phyloP scores from a whole-genome alignment of 2,797 vertebrate species.

The Agapornis canus region DNA sequence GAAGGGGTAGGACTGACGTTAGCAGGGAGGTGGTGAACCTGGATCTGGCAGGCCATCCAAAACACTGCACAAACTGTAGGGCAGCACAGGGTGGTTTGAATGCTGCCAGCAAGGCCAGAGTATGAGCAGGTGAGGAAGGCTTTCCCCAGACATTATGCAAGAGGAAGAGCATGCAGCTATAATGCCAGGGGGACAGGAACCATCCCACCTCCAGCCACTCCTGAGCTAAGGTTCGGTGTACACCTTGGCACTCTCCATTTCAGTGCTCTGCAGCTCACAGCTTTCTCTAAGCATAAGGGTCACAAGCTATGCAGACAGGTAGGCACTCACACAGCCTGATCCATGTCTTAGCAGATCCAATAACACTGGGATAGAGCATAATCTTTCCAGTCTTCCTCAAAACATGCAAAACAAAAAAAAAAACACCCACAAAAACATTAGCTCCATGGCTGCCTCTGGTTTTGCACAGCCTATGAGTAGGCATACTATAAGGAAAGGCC shows the following conservation, averaged over 20 bases:
- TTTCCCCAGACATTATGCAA: background rate
- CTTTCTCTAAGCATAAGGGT: background rate
- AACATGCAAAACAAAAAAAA: background rate
- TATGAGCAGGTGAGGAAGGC: accelerated
- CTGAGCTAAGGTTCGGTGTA: background rate
- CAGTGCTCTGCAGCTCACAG: background rate
- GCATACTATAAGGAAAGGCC: background rate
- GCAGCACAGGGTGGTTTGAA: background rate
- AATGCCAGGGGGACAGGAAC: background rate
- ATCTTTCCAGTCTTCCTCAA: background rate
- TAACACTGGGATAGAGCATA: background rate
- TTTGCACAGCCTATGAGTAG: background rate
- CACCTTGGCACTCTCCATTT: background rate
- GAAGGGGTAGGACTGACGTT: accelerated
- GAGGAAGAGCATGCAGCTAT: accelerated
- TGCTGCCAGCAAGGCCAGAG: background rate
- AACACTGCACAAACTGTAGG: background rate
- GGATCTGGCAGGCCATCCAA: background rate
- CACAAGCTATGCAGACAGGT: accelerated
- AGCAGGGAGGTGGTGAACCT: background rate
- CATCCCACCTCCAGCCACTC: background rate
- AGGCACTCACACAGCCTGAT: background rate
- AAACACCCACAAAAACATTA: background rate
- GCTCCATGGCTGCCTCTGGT: background rate
- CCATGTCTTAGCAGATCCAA: background rate